Conservation (phyloP, 2,888 invertebrate species). For the Orthosia gracilis region DNA sequence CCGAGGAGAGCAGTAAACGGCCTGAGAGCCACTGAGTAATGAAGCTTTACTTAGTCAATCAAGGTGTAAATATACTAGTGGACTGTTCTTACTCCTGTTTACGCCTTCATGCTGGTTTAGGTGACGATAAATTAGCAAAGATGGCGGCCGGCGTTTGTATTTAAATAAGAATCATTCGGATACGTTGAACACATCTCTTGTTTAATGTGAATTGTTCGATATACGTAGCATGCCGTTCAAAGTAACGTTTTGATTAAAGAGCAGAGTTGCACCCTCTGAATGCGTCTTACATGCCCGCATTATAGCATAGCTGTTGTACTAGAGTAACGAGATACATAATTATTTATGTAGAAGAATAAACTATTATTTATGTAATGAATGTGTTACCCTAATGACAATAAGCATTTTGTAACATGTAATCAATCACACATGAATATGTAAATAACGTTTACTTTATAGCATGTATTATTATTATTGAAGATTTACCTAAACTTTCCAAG, state of each 20-base stretch:
- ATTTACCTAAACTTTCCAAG: slow-evolving; percentile 67
- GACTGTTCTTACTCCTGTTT: slow-evolving; percentile 50
- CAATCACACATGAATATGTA: slow-evolving; percentile 76
- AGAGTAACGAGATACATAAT: slow-evolving; percentile 60
- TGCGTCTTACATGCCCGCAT: slow-evolving; percentile 36
- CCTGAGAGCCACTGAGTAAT: slow-evolving; percentile 82
- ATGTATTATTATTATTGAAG: slow-evolving; percentile 32
- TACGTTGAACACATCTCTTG: slow-evolving; percentile 26
- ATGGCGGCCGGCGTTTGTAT: slow-evolving; percentile 69
- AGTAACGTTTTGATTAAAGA: slow-evolving; percentile 21
- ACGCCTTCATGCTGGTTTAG: slow-evolving; percentile 74
- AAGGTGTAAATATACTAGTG: slow-evolving; percentile 66
- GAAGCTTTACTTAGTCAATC: slow-evolving; percentile 56
- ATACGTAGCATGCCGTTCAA: not conserved
- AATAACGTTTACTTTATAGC: slow-evolving; percentile 71
- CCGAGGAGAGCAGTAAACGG: slow-evolving; percentile 76
- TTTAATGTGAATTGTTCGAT: slow-evolving; percentile 6
- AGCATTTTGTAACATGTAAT: slow-evolving; percentile 83
- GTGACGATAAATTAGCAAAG: slow-evolving; percentile 73
- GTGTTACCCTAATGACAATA: slow-evolving; percentile 86
- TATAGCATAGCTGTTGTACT: slow-evolving; percentile 67
- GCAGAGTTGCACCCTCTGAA: slow-evolving; percentile 27
- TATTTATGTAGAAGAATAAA: slow-evolving; percentile 64
- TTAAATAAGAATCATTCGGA: slow-evolving; percentile 55
- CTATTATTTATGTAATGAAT: slow-evolving; percentile 62